Evolutionary conservation across 1,140 invertebrate genomes (phyloP).

Genomic region (Arctopsyche grandis): DNA sequence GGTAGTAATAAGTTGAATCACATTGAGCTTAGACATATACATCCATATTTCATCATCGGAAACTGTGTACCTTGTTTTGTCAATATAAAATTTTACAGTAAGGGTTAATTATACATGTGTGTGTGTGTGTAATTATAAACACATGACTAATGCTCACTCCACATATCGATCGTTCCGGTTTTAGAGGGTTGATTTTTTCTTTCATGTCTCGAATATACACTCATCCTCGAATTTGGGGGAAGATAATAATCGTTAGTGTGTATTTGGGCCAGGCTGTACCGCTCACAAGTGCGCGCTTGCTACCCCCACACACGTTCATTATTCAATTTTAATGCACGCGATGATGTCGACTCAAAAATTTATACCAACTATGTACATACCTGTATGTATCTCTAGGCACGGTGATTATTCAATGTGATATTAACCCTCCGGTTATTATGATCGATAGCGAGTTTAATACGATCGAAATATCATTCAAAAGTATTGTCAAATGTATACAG

Average conservation of each 20-base stretch:
- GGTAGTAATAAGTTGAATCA: too few species aligned
- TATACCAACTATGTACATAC: too few species aligned
- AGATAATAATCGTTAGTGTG: constrained; percentile 31
- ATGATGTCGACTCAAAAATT: not conserved
- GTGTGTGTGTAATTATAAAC: constrained; percentile 29
- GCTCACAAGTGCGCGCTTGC: not conserved
- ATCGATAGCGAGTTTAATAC: too few species aligned
- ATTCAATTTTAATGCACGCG: not conserved
- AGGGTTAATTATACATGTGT: not conserved
- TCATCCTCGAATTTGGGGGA: constrained; percentile 41
- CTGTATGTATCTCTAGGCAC: too few species aligned
- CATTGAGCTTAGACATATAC: too few species aligned
- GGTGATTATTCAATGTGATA: too few species aligned
- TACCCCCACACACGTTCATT: too few species aligned
- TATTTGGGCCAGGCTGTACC: not conserved
- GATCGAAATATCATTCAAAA: too few species aligned
- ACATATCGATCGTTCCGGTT: constrained; percentile 36
- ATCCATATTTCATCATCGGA: too few species aligned
- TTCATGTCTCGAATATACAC: constrained; percentile 1
- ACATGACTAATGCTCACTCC: constrained; percentile 42
- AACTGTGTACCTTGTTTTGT: too few species aligned
- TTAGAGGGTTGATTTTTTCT: constrained; percentile 30
- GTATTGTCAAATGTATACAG: too few species aligned
- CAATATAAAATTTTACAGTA: not conserved
- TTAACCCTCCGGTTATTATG: too few species aligned